These are phyloP conservation scores for Seriola rivoliana DNA, from an alignment of 2,113 vertebrate genomes.

Conservation along the genomic window DNA sequence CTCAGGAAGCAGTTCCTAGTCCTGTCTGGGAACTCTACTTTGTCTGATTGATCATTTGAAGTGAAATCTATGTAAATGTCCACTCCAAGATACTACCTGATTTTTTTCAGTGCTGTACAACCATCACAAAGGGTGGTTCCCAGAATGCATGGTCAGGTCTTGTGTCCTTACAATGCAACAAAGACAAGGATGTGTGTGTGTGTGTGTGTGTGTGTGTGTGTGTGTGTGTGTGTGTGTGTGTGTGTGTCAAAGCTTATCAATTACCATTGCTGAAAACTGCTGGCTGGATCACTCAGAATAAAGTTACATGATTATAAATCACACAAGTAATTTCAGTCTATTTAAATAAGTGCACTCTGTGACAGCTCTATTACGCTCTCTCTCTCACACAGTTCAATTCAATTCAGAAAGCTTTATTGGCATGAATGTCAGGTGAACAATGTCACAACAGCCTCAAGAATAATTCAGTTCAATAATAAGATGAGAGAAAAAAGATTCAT, in stretches of 20 bases:
- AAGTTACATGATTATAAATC: slow-evolving; percentile 62
- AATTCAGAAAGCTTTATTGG: no score
- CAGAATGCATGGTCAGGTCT: no score
- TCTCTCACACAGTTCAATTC: no score
- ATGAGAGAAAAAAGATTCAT: no score
- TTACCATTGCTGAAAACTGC: slow-evolving; percentile 27
- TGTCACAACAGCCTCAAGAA: no score
- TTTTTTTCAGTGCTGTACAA: neutral
- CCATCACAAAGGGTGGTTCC: neutral
- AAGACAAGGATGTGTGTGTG: neutral
- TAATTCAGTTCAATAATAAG: no score
- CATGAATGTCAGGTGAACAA: no score
- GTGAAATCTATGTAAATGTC: neutral
- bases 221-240: slow-evolving; percentile 21
- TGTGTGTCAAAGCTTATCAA: slow-evolving; percentile 36
- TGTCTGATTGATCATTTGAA: neutral
- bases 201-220: slow-evolving; percentile 29
- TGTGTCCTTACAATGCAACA: no score
- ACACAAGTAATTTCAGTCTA: slow-evolving; percentile 58
- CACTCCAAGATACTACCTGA: neutral
- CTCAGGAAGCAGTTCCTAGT: neutral
- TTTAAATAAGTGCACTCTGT: slow-evolving; percentile 50
- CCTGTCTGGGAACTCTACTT: neutral
- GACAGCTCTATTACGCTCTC: slow-evolving; percentile 19
- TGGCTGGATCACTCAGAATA: slow-evolving; percentile 55